These are phyloP conservation scores for Hyles lineata DNA, from an alignment of 2,888 invertebrate genomes.

Conservation along the genomic window DNA sequence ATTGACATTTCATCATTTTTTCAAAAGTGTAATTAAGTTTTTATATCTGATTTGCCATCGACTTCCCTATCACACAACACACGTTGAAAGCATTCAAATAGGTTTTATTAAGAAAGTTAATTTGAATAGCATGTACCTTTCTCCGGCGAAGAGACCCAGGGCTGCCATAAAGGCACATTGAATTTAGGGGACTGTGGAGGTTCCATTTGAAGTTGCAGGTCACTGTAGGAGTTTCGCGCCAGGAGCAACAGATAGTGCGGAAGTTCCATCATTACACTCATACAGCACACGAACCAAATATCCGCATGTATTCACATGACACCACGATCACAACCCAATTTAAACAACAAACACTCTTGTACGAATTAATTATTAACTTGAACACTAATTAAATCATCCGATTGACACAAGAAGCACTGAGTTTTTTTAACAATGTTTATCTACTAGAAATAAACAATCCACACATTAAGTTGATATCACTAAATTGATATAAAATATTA, in stretches of 20 bases:
- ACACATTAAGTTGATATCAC: background rate
- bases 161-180: conserved; percentile 81
- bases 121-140: conserved; percentile 63
- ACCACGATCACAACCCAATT: conserved; percentile 43
- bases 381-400: too few relatives aligned
- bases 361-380: background rate
- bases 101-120: background rate
- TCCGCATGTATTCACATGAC: conserved; percentile 47
- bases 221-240: conserved; percentile 71
- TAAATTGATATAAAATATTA: conserved; percentile 5
- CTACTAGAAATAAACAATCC: background rate
- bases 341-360: conserved; percentile 11
- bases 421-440: background rate
- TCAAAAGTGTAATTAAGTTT: too few relatives aligned
- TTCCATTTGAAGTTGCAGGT: conserved; percentile 74
- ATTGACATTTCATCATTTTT: too few relatives aligned
- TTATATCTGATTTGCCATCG: too few relatives aligned
- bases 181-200: conserved; percentile 82
- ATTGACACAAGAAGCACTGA: background rate
- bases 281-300: conserved; percentile 44
- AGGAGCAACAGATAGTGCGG: conserved; percentile 75
- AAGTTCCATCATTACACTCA: conserved; percentile 80
- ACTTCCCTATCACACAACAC: too few relatives aligned
- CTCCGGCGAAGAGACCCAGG: conserved; percentile 74
- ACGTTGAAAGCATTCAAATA: too few relatives aligned